Evolutionary conservation across 2,797 vertebrate genomes (phyloP).

Genomic region (Brotula barbata): DNA sequence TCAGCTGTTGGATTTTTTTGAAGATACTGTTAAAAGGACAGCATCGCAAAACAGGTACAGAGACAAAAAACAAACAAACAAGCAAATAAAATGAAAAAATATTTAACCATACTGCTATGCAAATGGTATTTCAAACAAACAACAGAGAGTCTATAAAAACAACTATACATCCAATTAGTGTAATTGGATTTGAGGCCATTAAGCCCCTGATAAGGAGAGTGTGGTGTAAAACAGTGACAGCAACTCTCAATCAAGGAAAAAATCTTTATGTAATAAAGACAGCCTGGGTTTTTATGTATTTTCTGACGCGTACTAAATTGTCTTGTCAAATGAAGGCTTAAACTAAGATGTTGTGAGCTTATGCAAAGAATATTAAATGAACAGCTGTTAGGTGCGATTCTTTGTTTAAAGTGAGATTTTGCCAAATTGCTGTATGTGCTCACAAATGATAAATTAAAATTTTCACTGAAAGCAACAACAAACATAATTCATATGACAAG

Average conservation of each 20-base stretch:
- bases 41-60: background rate
- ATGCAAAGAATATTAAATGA: background rate
- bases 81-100: constrained; percentile 8
- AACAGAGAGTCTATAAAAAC: constrained; percentile 47
- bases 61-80: constrained; percentile 14
- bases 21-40: constrained; percentile 13
- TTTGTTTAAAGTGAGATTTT: background rate
- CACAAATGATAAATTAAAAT: background rate
- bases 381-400: background rate
- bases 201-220: constrained; percentile 72
- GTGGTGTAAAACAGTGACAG: constrained; percentile 64
- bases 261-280: constrained; percentile 31
- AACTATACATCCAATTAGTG: constrained; percentile 70
- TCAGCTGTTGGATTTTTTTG: constrained; percentile 4
- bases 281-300: constrained; percentile 19
- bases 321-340: constrained; percentile 1
- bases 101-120: constrained; percentile 7
- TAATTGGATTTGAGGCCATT: constrained; percentile 72
- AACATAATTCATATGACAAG: constrained; percentile 4
- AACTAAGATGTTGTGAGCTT: background rate
- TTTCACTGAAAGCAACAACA: background rate
- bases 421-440: background rate
- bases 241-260: constrained; percentile 34
- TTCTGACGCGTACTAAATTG: constrained; percentile 3
- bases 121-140: constrained; percentile 33